These are phyloP conservation scores for Dicyrtoma fusca DNA, from an alignment of 2,888 invertebrate genomes.

Conservation along the genomic window DNA sequence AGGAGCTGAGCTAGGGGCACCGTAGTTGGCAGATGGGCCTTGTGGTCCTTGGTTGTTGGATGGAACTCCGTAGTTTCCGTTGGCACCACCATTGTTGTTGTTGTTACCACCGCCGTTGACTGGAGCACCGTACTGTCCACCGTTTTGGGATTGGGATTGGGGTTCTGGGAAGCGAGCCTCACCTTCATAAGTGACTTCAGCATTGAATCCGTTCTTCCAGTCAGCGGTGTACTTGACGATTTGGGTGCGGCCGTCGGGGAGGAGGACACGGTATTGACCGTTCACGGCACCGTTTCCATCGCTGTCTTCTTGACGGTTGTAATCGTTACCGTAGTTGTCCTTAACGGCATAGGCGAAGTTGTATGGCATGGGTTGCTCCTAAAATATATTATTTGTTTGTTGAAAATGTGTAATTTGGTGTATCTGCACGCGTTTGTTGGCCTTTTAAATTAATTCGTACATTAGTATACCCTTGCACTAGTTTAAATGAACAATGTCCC, in stretches of 20 bases:
- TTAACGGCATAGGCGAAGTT: constrained; percentile 55
- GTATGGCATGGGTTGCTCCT: constrained; percentile 55
- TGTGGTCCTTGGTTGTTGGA: background rate
- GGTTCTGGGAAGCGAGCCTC: constrained; percentile 52
- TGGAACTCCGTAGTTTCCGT: constrained; percentile 18
- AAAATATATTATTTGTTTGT: too few species aligned
- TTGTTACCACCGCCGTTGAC: background rate
- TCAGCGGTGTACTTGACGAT: constrained; percentile 54
- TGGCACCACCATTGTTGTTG: background rate
- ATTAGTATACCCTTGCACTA: background rate
- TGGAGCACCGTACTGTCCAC: constrained; percentile 31
- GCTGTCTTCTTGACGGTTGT: constrained; percentile 52
- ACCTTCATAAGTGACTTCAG: constrained; percentile 54
- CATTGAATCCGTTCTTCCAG: constrained; percentile 56
- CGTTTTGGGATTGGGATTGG: constrained; percentile 19
- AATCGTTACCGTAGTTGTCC: constrained; percentile 55
- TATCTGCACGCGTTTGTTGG: background rate
- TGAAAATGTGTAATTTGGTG: background rate
- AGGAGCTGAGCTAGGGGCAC: constrained; percentile 32
- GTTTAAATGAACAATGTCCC: background rate
- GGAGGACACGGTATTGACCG: constrained; percentile 52
- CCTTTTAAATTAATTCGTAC: background rate
- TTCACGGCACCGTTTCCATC: constrained; percentile 51
- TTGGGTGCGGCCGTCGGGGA: constrained; percentile 54
- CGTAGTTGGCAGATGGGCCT: constrained; percentile 24